Conservation (phyloP, 2,888 invertebrate genomes). For the Macaria notata region DNA sequence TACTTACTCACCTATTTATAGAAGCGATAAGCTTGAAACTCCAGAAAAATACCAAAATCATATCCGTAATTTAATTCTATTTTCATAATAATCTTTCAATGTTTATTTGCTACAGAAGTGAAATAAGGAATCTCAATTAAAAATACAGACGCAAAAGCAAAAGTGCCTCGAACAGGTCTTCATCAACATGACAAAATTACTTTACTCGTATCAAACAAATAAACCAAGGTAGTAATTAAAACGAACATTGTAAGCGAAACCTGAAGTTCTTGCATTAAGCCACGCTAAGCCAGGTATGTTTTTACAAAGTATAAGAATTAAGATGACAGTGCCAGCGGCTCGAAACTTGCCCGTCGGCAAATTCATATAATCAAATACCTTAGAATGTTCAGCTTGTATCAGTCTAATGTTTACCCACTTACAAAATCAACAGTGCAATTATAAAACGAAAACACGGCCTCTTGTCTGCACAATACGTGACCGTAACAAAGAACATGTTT, state of each 20-base stretch:
- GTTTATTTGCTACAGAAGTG: too few species aligned
- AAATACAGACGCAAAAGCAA: too few species aligned
- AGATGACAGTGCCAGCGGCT: conserved; percentile 29
- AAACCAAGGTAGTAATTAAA: conserved; percentile 41
- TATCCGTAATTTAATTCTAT: too few species aligned
- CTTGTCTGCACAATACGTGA: conserved; percentile 33
- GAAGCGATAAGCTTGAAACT: conserved; percentile 21
- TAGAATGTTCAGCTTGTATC: conserved; percentile 8
- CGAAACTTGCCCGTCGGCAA: conserved; percentile 16
- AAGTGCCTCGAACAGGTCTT: not conserved
- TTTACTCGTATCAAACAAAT: conserved; percentile 6
- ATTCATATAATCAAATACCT: conserved; percentile 20
- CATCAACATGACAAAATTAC: not conserved
- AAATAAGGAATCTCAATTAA: too few species aligned
- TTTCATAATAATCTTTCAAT: too few species aligned
- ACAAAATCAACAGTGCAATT: conserved; percentile 32
- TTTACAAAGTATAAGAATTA: conserved; percentile 53
- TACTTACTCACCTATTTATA: conserved; percentile 27
- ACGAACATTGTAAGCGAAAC: conserved; percentile 50
- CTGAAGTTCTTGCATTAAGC: conserved; percentile 34
- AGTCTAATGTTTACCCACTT: conserved; percentile 35
- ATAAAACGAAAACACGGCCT: conserved; percentile 26
- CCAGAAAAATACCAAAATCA: not conserved
- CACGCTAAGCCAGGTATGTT: conserved; percentile 41
- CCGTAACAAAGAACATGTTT: conserved; percentile 28